These are phyloP conservation scores for Elanus axillaris DNA, from an alignment of 2,113 vertebrate genomes.

Conservation along the genomic window DNA sequence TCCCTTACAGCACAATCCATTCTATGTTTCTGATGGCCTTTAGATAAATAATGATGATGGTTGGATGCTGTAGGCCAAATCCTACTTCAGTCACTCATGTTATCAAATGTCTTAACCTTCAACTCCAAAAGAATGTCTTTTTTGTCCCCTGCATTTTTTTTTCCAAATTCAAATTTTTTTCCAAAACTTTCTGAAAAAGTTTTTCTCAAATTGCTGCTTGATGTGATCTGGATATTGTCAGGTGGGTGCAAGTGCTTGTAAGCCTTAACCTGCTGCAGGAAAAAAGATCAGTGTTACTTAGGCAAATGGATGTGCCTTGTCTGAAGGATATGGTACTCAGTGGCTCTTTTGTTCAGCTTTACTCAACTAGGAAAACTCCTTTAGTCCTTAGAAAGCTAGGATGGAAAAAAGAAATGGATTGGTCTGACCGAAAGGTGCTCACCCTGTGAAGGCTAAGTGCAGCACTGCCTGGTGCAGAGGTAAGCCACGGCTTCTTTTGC, in stretches of 20 bases:
- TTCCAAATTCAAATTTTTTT: not conserved
- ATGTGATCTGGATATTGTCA: not conserved
- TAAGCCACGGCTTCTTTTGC: not conserved
- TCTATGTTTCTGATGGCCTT: not conserved
- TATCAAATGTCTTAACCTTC: not conserved
- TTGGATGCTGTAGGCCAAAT: not conserved
- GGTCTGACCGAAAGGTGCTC: not conserved
- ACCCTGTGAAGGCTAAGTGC: not conserved
- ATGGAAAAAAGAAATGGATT: not conserved
- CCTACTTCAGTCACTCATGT: not conserved
- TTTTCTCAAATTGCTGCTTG: not conserved
- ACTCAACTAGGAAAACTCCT: not conserved
- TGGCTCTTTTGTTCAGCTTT: not conserved
- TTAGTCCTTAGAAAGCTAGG: not conserved
- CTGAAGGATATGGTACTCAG: not conserved
- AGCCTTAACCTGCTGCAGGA: not conserved
- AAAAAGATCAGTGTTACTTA: not conserved
- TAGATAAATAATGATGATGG: not conserved
- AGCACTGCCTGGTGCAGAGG: not conserved
- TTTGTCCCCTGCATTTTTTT: not conserved
- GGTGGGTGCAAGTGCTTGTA: not conserved
- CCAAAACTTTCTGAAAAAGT: not conserved
- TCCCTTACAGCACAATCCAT: not conserved
- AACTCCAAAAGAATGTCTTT: not conserved
- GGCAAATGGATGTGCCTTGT: not conserved